Base-by-base conservation (phyloP, 2,888 invertebrate genomes). In the Rhopalosiphum nymphaeae region DNA sequence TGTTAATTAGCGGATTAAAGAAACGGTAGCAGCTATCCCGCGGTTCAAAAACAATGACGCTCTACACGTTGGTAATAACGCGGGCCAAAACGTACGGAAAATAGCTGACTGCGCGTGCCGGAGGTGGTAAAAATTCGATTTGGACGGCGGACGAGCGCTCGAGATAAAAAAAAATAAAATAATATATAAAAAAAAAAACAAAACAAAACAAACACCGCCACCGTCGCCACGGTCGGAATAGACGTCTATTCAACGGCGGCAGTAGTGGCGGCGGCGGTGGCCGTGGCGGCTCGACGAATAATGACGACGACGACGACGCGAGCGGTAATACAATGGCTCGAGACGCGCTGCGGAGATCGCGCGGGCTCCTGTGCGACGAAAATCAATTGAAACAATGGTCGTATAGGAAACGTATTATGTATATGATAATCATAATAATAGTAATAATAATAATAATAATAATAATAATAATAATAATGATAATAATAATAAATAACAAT, bases 91-190 rank as follows among this genome's bases (percentile, higher is more conserved):
- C 36, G 49, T 25, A n/a, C n/a, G n/a, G 49, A 53, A 53, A 53
- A 91, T 86, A 91, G 85, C 85, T 57, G 91, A 86, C 44, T 91
- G 91, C 61, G 94, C 90, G 93, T 85, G 93, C 94, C 94, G 90
- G 94, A 94, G 94, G 94, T 91, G 91, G 94, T 94, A 94, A 94
- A 94, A 94, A 94, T 94, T 94, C 94, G 94, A 94, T 94, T 94
- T 94, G 67, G 86, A 56, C 91, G 91, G 67, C 85, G 61, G 56
- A 29, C 56, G 87, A 88, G 56, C 88, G 88, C 10, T 88, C n/a
- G 36, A 91, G 49, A 91, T 29, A 91, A 53, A 49, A 91, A 49
- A 91, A 85, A 84, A 67, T 21, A 90, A 67, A 86, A 21, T 1
- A 49, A 78, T 16, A 49, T 9, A 16, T n/a, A 49, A 3, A 46